Percentiles rank a stretch among this genome's conserved stretches.
Conservation (phyloP, 1,140 invertebrate genomes). For the Brachionus calyciflorus region DNA sequence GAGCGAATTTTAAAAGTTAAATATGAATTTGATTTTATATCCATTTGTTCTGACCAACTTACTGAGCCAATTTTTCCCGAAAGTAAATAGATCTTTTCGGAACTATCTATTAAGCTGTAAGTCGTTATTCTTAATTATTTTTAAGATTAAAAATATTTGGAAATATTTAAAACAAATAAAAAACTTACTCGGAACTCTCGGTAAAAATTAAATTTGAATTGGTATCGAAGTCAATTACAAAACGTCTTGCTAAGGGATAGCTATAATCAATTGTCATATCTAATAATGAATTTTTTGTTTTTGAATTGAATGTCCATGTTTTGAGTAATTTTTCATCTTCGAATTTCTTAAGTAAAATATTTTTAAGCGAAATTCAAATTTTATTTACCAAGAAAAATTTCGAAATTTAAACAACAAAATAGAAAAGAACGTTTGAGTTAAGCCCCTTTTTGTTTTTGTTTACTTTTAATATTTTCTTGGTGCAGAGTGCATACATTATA, state of each 20-base stretch:
- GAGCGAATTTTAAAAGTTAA: conserved; percentile 16
- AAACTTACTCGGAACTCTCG: neutral
- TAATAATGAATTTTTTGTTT: conserved; percentile 25
- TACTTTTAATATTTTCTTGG: no score
- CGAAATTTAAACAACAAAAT: no score
- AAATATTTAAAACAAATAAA: neutral
- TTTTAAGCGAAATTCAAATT: no score
- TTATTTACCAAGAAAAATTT: no score
- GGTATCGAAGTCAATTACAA: conserved; percentile 10
- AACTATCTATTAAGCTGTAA: neutral
- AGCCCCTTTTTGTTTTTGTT: no score
- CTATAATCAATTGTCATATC: conserved; percentile 5
- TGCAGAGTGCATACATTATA: no score
- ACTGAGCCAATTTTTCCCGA: neutral
- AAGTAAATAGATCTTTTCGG: neutral
- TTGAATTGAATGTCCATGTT: conserved; percentile 23
- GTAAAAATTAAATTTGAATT: neutral
- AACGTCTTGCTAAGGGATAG: conserved; percentile 20
- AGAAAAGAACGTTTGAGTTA: no score
- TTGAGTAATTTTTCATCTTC: neutral
- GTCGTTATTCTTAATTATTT: neutral
- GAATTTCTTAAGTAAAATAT: neutral
- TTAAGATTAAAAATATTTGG: neutral
- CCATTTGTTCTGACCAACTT: neutral
- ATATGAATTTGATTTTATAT: conserved; percentile 5